Evolutionary conservation across 2,797 vertebrate species (phyloP).

Genomic region (Trachops cirrhosus): DNA sequence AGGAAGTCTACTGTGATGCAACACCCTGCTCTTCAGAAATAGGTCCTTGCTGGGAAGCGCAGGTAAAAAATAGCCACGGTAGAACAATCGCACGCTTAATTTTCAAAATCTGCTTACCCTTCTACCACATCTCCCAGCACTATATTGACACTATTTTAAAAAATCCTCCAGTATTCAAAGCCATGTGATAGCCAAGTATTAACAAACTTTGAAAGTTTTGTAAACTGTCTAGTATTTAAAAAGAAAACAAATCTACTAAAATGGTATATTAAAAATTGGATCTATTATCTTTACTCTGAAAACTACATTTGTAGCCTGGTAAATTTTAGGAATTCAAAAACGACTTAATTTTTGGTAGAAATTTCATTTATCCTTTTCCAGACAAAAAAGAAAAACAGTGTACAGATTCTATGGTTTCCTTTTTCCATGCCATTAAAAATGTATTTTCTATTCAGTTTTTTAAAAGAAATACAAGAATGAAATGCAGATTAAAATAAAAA

Average conservation of each 20-base stretch:
- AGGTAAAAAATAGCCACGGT: neutral
- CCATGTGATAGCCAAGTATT: neutral
- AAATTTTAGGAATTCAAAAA: conserved; percentile 7
- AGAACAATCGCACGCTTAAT: neutral
- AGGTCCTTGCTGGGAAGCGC: neutral
- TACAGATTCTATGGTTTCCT: neutral
- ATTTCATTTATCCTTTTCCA: neutral
- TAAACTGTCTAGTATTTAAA: conserved; percentile 32
- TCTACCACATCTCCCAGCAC: neutral
- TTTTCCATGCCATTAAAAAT: neutral
- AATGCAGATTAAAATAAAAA: neutral
- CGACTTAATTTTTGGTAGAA: neutral
- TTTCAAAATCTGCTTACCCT: neutral
- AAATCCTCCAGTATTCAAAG: conserved; percentile 6
- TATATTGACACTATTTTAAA: neutral
- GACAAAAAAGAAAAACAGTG: neutral
- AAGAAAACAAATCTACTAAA: conserved; percentile 27
- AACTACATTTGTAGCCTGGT: neutral
- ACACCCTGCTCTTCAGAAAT: neutral
- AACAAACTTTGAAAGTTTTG: conserved; percentile 22
- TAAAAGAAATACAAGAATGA: neutral
- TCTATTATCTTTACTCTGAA: conserved; percentile 7
- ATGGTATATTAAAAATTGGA: neutral
- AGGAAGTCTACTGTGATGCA: neutral
- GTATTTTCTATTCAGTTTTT: neutral